Evolutionary conservation across 2,888 invertebrate species (phyloP).

Genomic region (Metacarcinus magister): DNA sequence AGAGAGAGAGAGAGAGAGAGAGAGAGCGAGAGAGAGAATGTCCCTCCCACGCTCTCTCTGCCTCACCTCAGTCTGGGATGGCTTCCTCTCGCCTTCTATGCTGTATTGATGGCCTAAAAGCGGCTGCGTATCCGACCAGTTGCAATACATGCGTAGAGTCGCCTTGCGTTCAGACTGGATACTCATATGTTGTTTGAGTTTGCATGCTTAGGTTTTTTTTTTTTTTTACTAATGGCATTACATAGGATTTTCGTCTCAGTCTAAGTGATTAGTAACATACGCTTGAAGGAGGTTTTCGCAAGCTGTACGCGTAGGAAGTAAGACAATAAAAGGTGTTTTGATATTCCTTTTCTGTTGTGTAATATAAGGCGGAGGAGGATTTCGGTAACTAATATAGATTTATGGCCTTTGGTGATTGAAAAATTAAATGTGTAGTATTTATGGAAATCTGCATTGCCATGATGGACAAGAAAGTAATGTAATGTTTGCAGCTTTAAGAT

Average conservation of each 20-base stretch:
- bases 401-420: background rate
- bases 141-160: background rate
- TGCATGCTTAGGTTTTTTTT: no score
- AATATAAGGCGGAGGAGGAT: no score
- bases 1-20: constrained; percentile 8
- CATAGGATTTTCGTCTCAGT: background rate
- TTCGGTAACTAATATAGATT: no score
- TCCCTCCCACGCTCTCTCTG: background rate
- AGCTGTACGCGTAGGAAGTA: background rate
- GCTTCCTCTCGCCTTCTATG: background rate
- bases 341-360: no score
- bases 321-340: background rate
- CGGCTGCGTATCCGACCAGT: background rate
- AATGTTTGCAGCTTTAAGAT: background rate
- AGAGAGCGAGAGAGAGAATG: background rate
- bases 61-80: background rate
- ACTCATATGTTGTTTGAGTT: no score
- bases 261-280: background rate
- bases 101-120: background rate
- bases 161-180: background rate
- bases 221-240: no score
- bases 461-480: background rate
- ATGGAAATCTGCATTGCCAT: background rate
- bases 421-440: background rate
- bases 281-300: background rate